Base-by-base conservation (phyloP, 2,888 invertebrate genomes). In the Dexiosoma caninum region DNA sequence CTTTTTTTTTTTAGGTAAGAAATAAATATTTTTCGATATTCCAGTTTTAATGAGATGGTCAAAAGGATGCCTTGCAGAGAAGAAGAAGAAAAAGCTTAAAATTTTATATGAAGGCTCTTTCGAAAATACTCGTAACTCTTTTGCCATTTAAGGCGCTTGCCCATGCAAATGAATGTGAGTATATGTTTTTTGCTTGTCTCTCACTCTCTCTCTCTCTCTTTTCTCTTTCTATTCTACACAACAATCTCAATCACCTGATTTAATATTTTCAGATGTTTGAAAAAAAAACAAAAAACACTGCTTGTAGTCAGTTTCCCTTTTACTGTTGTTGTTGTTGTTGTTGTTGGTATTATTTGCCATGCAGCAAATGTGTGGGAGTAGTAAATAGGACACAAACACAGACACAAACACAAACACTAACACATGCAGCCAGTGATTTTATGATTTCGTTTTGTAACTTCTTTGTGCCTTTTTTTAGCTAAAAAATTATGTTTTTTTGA, bases 211-310 rank as follows among this genome's bases (percentile, higher is more conserved):
- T 57, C n/a, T 49, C 4, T 37, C 0, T 21, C 19, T 67, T 7
- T 35, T 57, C 27, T 30, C 8, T 37, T n/a, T n/a, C n/a, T n/a
- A n/a, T n/a, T n/a, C n/a, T n/a, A n/a, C n/a, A n/a, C n/a, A n/a
- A n/a, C n/a, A 16, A 16, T 64, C 66, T 53, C 44, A 57, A 72
- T 77, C 81, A 81, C 72, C 81, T 81, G 81, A 81, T 81, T 81
- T 64, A 35, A 21, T 69, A 49, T 35, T 76, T n/a, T 53, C 72
- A 81, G 72, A 74, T 80, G 80, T 53, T 66, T 37, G 51, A 21
- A 46, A 46, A 23, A 46, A 19, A 19, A n/a, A 40, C 51, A 66
- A 46, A 42, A 35, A 16, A n/a, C n/a, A n/a, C 32, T 7, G 12
- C 62, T 37, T 67, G 14, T 53, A n/a, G n/a, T 49, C 8, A 53